Conservation (phyloP, 2,888 invertebrate species). For the Melangyna quadrimaculata region DNA sequence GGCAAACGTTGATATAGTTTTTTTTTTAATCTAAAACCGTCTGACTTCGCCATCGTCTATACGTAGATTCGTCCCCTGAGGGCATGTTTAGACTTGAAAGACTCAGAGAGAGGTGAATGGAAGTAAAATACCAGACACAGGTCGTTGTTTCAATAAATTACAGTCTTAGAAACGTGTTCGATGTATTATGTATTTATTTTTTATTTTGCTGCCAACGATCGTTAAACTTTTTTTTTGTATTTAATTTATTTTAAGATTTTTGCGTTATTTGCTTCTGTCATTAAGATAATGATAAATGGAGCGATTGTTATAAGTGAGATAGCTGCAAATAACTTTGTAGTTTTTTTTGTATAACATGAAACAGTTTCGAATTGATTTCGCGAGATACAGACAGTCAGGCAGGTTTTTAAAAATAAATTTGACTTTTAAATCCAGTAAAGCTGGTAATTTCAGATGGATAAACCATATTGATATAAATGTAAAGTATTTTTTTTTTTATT, state of each 20-base stretch:
- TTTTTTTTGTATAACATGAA: slow-evolving; percentile 27
- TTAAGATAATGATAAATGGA: slow-evolving; percentile 57
- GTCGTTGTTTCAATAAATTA: slow-evolving; percentile 60
- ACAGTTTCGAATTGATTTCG: slow-evolving; percentile 23
- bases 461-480: not conserved
- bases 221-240: slow-evolving; percentile 8
- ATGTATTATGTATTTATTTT: not conserved
- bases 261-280: slow-evolving; percentile 19
- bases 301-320: slow-evolving; percentile 29
- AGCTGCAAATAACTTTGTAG: slow-evolving; percentile 6
- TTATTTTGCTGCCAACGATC: not conserved
- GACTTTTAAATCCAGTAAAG: slow-evolving; percentile 25
- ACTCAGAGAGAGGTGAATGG: not conserved
- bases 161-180: slow-evolving; percentile 27
- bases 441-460: not conserved
- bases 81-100: not conserved
- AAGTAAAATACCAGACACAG: slow-evolving; percentile 34
- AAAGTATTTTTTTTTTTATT: not conserved
- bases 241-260: slow-evolving; percentile 11
- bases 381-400: not conserved
- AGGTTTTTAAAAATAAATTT: not conserved
- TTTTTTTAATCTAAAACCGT: not conserved
- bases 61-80: slow-evolving; percentile 3
- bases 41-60: not conserved
- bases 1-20: slow-evolving; percentile 5